Evolutionary conservation across 2,113 vertebrate genomes (phyloP).

Genomic region (Proteles cristata): DNA sequence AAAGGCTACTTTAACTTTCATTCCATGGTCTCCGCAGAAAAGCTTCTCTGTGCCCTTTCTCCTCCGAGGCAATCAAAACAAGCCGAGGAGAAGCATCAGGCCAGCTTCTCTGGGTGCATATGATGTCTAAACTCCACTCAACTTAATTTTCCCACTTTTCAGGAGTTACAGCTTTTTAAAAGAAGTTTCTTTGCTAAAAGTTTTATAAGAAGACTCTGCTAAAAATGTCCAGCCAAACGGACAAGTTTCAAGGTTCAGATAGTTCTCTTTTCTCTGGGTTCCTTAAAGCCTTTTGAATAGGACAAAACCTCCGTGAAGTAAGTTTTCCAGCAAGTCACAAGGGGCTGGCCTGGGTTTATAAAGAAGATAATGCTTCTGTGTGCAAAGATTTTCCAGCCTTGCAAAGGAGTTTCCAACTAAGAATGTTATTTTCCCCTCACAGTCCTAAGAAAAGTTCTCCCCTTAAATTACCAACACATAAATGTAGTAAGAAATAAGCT

Average conservation of each 20-base stretch:
- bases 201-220: slow-evolving; percentile 10
- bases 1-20: not conserved
- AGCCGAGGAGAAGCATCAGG: fast-evolving
- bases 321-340: not conserved
- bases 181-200: slow-evolving; percentile 14
- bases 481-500: slow-evolving; percentile 44
- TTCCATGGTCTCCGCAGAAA: not conserved
- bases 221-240: not conserved
- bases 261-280: slow-evolving; percentile 42
- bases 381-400: not conserved
- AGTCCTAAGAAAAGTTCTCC: slow-evolving; percentile 34
- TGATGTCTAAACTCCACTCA: not conserved
- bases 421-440: slow-evolving; percentile 21
- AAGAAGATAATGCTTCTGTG: slow-evolving; percentile 2
- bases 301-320: slow-evolving; percentile 14
- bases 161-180: not conserved
- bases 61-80: not conserved
- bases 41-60: not conserved
- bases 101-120: not conserved
- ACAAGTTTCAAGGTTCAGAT: slow-evolving; percentile 27
- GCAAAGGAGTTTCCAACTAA: slow-evolving; percentile 39
- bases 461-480: slow-evolving; percentile 13
- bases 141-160: not conserved
- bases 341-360: not conserved
- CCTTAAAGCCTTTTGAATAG: slow-evolving; percentile 39